Evolutionary conservation across 1,140 invertebrate genomes (phyloP), one percentile per base, ranked within the genome.

Genomic region (Drosophila mayri): DNA sequence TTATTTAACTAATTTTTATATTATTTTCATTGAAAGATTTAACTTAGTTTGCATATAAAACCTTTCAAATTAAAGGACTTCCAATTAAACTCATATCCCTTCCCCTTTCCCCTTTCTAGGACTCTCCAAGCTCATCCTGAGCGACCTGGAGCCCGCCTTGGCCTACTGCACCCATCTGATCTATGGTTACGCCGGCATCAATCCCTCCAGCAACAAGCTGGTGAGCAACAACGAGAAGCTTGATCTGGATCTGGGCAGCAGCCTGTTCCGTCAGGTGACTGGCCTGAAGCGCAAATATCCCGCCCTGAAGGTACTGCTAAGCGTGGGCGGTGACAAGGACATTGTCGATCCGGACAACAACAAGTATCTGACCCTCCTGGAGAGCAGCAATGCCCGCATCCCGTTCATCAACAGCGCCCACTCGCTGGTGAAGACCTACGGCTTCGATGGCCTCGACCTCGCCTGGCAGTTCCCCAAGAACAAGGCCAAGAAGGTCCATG

Each of bases 371-470:
- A 85, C 84, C 2, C 43, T 93, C 95, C 92, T 96, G 44, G 96
- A 97, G 92, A 95, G 95, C 8, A 93, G 95, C 14, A 95, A 96
- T 83, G 94, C 94, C 0, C 94, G 96, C 70, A 95, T 95, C 0
- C 95, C 95, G 3, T 97, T 97, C 84, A 95, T 97, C 37, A 96
- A 96, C 79, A 96, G 96, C 3, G 95, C 95, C 16, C 94, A 95
- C 22, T 93, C 95, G 8, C 67, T 97, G 12, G 91, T 97, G 4
- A 95, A 95, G 57, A 95, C 96, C 46, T 96, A 97, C 76, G 95
- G 95, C n/a, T 98, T 98, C 63, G 97, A 98, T 88, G 97, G 97
- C n/a, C 93, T 98, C 1, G 97, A 98, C 85, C 93, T 98, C 0
- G 96, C 96, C 25, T 98, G 97, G 97, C 96, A 97, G 93, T 97